Base-by-base conservation (phyloP, 2,888 invertebrate genomes). In the Temnothorax unifasciatus region DNA sequence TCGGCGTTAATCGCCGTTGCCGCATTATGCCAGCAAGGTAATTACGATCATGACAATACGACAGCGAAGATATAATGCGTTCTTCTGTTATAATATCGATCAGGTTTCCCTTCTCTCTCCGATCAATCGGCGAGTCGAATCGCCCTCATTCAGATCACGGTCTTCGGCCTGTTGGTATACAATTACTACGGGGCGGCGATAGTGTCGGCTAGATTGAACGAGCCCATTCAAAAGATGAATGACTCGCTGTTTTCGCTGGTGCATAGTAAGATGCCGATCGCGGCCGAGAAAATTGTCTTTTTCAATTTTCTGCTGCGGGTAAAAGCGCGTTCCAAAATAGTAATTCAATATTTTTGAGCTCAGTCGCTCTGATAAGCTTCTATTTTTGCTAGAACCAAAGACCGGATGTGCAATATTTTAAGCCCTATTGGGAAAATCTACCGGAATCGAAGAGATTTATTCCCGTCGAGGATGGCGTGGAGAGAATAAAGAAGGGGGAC, bases 171-270 rank as follows among this genome's bases (percentile, higher is more conserved):
- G 8, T 84, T 94, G 6, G 77, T 94, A 0, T 93, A 92, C 41
- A 94, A 93, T 85, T 94, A 92, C 84, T 94, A 94, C 76, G 91
- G 92, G 3, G 94, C 93, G 9, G 92, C 92, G 34, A 90, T 94
- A 47, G 94, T 94, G 13, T 94, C 94, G 0, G 91, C 90, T 3
- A 91, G 93, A 21, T 83, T 94, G n/a, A 92, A 90, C 64, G 84
- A 90, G n/a, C 93, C 94, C 15, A 82, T 92, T 4, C 87, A 91
- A 1, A 94, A 93, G 88, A 93, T 94, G 88, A 94, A 94, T 73
- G 94, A 94, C 82, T 94, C 94, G 0, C 83, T 94, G 4, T 87
- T 87, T n/a, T 86, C 92, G 11, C 83, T 94, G 4, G 82, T 87
- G 0, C 84, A 87, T 13, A 90, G 92, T 47, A 85, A 87, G 41